phyloP scores from a whole-genome alignment of 37 sponge, comb jelly and placozoan species.

The Beroe forskalii region DNA sequence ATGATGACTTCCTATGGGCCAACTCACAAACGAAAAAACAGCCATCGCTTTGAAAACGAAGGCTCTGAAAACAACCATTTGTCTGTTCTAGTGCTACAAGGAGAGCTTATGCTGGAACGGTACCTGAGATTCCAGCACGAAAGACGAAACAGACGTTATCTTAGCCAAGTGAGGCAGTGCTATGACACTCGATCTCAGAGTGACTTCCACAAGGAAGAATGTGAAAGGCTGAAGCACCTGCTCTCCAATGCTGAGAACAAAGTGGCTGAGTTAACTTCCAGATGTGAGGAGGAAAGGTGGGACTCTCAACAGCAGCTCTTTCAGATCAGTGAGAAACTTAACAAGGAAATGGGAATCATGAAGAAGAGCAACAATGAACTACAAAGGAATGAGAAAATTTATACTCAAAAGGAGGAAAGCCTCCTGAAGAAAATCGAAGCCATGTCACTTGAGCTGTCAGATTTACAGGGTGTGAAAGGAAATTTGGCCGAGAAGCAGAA shows the following conservation, averaged over 20 bases:
- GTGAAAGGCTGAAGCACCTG: neutral
- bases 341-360: slow-evolving; percentile 29
- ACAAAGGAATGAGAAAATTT: neutral
- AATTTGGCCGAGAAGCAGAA: slow-evolving; percentile 24
- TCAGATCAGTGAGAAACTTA: slow-evolving; percentile 21
- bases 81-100: slow-evolving; percentile 1
- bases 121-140: slow-evolving; percentile 63
- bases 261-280: slow-evolving; percentile 16
- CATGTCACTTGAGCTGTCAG: neutral
- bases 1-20: neutral
- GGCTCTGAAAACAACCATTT: neutral
- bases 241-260: slow-evolving; percentile 25
- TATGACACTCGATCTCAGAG: neutral
- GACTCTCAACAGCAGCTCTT: slow-evolving; percentile 31
- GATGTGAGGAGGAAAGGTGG: slow-evolving; percentile 23
- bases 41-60: slow-evolving; percentile 40
- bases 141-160: slow-evolving; percentile 52
- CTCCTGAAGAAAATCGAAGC: neutral
- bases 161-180: slow-evolving; percentile 24
- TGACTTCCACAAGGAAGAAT: slow-evolving; percentile 6
- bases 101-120: slow-evolving; percentile 35
- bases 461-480: neutral
- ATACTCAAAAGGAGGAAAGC: neutral
- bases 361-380: neutral
- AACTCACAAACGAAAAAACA: slow-evolving; percentile 8